These are phyloP conservation scores for Ctenosaura bakeri DNA, from an alignment of 2,797 vertebrate species.

Conservation along the genomic window DNA sequence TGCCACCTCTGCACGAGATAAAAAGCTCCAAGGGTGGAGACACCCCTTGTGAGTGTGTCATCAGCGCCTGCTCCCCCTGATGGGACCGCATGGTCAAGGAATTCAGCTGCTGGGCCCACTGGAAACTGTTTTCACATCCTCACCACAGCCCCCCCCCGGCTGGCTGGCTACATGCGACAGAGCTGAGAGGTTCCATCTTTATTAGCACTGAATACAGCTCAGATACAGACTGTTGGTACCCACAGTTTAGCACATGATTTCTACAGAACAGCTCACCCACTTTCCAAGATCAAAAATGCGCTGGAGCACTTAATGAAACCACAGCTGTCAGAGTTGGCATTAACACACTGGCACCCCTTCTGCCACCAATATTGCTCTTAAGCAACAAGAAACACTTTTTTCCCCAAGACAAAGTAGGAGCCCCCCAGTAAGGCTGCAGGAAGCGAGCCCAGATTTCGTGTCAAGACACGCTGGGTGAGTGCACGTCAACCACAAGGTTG, in stretches of 20 bases:
- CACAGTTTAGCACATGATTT: background rate
- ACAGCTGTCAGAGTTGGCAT: constrained; percentile 42
- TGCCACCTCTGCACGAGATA: background rate
- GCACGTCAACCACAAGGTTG: background rate
- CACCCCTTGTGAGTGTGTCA: background rate
- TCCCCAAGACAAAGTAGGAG: background rate
- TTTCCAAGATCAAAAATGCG: constrained; percentile 24
- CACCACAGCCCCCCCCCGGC: constrained; percentile 5
- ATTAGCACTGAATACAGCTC: constrained; percentile 10
- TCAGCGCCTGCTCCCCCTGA: background rate
- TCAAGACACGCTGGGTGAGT: background rate
- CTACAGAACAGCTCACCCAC: background rate
- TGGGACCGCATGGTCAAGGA: constrained; percentile 4
- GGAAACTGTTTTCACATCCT: background rate
- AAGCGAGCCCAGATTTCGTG: background rate
- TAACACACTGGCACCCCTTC: constrained; percentile 12
- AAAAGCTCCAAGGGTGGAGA: background rate
- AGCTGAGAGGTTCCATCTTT: background rate
- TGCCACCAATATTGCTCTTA: background rate
- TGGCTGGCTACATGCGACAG: background rate
- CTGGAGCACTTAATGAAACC: constrained; percentile 8
- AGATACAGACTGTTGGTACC: constrained; percentile 9
- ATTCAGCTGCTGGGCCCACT: constrained; percentile 14
- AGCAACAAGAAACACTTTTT: background rate
- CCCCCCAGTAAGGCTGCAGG: background rate